Evolutionary conservation across 1,140 invertebrate species (phyloP).

Genomic region (Harpegnathos saltator): DNA sequence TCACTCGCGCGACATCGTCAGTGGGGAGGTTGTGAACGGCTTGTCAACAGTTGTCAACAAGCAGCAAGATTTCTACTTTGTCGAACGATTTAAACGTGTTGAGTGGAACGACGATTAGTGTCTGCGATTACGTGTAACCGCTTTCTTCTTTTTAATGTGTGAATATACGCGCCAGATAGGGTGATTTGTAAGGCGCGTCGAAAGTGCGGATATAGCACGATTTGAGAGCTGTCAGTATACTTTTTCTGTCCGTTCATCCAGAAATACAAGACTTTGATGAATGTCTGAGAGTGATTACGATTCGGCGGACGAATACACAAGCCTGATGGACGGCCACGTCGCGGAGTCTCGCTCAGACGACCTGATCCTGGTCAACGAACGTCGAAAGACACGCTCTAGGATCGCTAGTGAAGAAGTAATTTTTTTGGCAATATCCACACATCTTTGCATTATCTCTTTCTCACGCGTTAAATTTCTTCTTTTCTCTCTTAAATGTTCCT

Average conservation of each 20-base stretch:
- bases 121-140: neutral
- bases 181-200: neutral
- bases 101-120: neutral
- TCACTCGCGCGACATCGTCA: slow-evolving; percentile 13
- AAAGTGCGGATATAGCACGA: neutral
- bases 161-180: neutral
- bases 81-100: neutral
- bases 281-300: slow-evolving; percentile 86
- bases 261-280: slow-evolving; percentile 77
- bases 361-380: slow-evolving; percentile 77
- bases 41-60: slow-evolving; percentile 37
- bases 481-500: neutral
- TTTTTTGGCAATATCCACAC: neutral
- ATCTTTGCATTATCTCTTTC: neutral
- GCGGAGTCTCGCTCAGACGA: slow-evolving; percentile 85
- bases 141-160: neutral
- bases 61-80: neutral
- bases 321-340: slow-evolving; percentile 93
- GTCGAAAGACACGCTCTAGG: slow-evolving; percentile 80
- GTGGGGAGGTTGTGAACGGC: neutral
- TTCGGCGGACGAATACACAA: slow-evolving; percentile 89
- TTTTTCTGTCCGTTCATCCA: slow-evolving; percentile 38
- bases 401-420: slow-evolving; percentile 80
- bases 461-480: neutral
- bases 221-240: neutral